These are phyloP conservation scores for Peromyscus nudipes DNA, from an alignment of 2,797 vertebrate genomes.

Conservation along the genomic window DNA sequence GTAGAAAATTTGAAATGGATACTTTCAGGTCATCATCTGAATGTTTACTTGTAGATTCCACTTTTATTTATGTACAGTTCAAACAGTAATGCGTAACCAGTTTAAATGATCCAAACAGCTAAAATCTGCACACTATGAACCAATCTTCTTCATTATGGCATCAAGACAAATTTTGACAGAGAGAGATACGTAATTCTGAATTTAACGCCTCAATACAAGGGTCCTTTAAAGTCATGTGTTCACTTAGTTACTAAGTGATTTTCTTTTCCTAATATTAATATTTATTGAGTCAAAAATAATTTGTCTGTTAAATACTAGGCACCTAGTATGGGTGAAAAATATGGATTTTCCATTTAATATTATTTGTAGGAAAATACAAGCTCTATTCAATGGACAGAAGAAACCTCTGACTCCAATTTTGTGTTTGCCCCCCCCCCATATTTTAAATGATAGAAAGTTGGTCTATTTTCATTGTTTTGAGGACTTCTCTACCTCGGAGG, in stretches of 20 bases:
- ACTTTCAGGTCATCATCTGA: background rate
- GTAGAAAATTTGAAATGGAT: background rate
- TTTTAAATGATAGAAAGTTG: background rate
- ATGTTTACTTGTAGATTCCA: slow-evolving; percentile 37
- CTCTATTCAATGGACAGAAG: background rate
- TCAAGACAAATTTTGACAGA: slow-evolving; percentile 37
- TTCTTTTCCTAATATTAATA: background rate
- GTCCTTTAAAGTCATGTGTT: background rate
- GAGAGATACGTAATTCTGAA: background rate
- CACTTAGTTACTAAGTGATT: background rate
- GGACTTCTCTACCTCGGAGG: background rate
- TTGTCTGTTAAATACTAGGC: slow-evolving; percentile 28
- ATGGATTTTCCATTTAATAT: background rate
- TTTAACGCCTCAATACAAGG: slow-evolving; percentile 34
- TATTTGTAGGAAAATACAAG: slow-evolving; percentile 17
- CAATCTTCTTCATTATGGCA: background rate
- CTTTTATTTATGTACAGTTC: slow-evolving; percentile 41
- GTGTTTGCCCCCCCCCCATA: too few species aligned
- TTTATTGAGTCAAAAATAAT: slow-evolving; percentile 52
- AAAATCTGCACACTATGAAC: background rate
- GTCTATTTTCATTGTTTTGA: slow-evolving; percentile 27
- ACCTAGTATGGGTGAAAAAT: background rate
- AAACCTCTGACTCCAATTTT: background rate
- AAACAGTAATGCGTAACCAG: background rate
- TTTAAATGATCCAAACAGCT: background rate